Evolutionary conservation across 2,888 invertebrate species (phyloP), one percentile per base, ranked within the genome.

Genomic region (Parnassius mnemosyne): DNA sequence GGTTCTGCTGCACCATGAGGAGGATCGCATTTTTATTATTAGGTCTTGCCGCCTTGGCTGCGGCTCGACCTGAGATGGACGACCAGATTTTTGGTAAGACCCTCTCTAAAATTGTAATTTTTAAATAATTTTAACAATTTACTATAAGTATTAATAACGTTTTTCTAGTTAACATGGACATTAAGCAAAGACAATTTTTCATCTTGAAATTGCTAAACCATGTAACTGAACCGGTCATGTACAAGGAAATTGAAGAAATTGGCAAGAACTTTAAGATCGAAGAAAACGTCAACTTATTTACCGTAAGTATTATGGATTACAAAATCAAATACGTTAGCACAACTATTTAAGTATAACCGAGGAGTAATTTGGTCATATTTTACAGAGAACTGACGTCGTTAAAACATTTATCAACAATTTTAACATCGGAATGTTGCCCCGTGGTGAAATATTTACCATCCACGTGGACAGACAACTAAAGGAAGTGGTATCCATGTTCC

Each of bases 381-480:
- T 80, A 34, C 82, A 94, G 93, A 92, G 92, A 77, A 80, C 82
- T 10, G 92, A 94, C 71, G 89, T 89, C 52, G 93, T 94, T 7
- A 92, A 93, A 68, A 87, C 91, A 68, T 94, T 94, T 79, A 75
- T 92, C 12, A 87, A 92, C 61, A 80, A 87, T 64, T 81, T 92
- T 54, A 89, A 92, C 56, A 77, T 92, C 47, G 94, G 94, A 47
- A 80, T 92, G 65, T 82, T 95, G 53, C 94, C 94, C 0, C 85
- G 85, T 44, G 91, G 92, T 62, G 90, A 91, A 71, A 80, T 92
- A 53, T 93, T 93, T 76, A 91, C 92, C 53, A 75, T 92, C 46
- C 81, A 88, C 70, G 76, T 92, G 53, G 87, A 90, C 66, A 87
- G 91, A 10, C 92, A 93, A 69, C 75, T 92, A 42, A 85, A 89